Evolutionary conservation across 2,113 vertebrate genomes (phyloP).

Genomic region (Aleadryas rufinucha): DNA sequence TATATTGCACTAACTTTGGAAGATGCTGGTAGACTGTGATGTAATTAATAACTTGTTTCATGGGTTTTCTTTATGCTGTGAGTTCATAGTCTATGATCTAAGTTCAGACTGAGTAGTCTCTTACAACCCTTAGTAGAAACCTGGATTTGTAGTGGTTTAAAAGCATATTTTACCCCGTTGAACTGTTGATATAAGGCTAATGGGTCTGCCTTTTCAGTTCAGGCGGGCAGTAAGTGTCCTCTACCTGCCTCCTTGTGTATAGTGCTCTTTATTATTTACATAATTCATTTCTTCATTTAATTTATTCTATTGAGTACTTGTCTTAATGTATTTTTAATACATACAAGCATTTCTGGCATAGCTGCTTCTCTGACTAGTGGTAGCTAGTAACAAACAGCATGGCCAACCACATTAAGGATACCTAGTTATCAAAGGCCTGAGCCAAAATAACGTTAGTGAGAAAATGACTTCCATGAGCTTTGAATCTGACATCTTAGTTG

Average conservation of each 20-base stretch:
- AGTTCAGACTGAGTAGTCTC: not conserved
- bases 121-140: not conserved
- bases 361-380: not conserved
- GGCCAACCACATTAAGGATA: not conserved
- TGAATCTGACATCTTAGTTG: not conserved
- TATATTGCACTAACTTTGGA: not conserved
- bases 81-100: not conserved
- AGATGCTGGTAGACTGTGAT: not conserved
- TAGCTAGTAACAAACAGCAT: not conserved
- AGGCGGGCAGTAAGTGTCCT: not conserved
- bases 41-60: slow-evolving; percentile 42
- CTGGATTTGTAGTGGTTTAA: not conserved
- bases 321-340: slow-evolving; percentile 50
- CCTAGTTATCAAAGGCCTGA: not conserved
- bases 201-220: not conserved
- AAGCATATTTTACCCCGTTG: not conserved
- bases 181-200: not conserved
- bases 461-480: not conserved
- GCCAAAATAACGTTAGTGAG: not conserved
- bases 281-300: slow-evolving; percentile 33
- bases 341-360: not conserved
- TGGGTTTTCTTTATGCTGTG: not conserved
- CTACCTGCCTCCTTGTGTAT: not conserved
- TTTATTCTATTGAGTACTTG: slow-evolving; percentile 24
- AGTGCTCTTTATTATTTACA: not conserved